Percentiles rank a stretch among this genome's conserved stretches.
Conservation (phyloP, 2,113 vertebrate genomes). For the Calyptommatus sinebrachiatus region DNA sequence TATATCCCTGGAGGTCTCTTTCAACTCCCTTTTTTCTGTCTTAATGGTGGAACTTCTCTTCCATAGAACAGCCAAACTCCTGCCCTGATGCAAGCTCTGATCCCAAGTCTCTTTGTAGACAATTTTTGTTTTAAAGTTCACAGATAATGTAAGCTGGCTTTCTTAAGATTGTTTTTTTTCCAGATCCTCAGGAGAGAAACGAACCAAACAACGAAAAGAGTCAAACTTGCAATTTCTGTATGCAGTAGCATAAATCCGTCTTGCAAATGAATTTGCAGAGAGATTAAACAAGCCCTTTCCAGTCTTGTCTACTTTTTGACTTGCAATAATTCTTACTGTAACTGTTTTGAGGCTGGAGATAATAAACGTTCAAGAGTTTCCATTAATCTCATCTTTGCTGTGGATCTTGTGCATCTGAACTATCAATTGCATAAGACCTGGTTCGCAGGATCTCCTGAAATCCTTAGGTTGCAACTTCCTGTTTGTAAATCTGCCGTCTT, state of each 20-base stretch:
- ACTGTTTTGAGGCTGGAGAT: constrained; percentile 56
- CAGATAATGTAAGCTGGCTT: constrained; percentile 12
- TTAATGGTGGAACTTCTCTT: neutral
- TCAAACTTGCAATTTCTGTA: constrained; percentile 28
- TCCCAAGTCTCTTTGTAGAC: constrained; percentile 12
- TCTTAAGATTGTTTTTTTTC: constrained; percentile 28
- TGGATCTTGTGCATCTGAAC: neutral
- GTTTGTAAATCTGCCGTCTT: too few relatives aligned
- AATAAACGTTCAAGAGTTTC: constrained; percentile 55
- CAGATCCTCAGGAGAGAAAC: constrained; percentile 22
- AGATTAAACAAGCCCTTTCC: constrained; percentile 41
- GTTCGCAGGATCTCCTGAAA: neutral
- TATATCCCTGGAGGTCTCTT: neutral
- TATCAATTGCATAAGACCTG: neutral
- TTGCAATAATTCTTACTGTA: constrained; percentile 69
- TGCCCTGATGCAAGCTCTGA: constrained; percentile 48
- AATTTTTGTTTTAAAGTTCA: neutral
- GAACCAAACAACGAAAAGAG: constrained; percentile 27
- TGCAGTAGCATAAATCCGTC: constrained; percentile 30
- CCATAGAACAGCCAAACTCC: constrained; percentile 28
- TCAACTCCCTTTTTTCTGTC: too few relatives aligned
- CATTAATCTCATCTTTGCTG: neutral
- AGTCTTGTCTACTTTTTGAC: constrained; percentile 45
- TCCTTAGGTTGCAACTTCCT: too few relatives aligned
- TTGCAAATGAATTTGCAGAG: constrained; percentile 52